phyloP scores from a whole-genome alignment of 2,113 vertebrate genomes.

The Crotophaga sulcirostris region DNA sequence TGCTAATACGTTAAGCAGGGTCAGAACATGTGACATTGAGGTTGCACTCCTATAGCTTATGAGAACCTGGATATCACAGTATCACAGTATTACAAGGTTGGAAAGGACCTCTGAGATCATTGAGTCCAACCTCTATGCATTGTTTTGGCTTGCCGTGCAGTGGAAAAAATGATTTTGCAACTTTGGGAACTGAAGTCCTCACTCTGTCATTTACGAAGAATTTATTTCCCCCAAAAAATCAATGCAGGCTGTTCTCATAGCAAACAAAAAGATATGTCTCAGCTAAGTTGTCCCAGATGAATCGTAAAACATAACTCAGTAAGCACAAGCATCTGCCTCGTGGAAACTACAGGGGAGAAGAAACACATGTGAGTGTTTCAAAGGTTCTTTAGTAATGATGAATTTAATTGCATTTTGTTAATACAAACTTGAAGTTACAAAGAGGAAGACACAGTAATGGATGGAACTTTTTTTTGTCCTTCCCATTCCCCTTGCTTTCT shows the following conservation, averaged over 20 bases:
- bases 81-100: too few species aligned
- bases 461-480: neutral
- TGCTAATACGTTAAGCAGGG: neutral
- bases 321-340: constrained; percentile 22
- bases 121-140: too few species aligned
- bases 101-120: too few species aligned
- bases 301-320: constrained; percentile 19
- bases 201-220: neutral
- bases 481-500: neutral
- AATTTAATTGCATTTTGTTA: constrained; percentile 2
- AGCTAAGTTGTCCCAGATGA: constrained; percentile 3
- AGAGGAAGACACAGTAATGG: neutral
- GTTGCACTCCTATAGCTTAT: neutral
- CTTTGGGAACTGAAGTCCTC: neutral
- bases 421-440: neutral
- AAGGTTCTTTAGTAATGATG: neutral
- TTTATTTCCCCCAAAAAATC: neutral
- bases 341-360: neutral
- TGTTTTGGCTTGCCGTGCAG: neutral
- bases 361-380: constrained; percentile 5
- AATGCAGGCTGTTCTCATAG: neutral
- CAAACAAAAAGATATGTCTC: neutral
- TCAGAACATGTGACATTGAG: neutral
- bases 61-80: neutral
- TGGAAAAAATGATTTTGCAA: neutral